A percentile compares a stretch with the other conserved stretches of the same genome.
phyloP scores from a whole-genome alignment of 2,888 invertebrate genomes.

The Drosophila lutescens region DNA sequence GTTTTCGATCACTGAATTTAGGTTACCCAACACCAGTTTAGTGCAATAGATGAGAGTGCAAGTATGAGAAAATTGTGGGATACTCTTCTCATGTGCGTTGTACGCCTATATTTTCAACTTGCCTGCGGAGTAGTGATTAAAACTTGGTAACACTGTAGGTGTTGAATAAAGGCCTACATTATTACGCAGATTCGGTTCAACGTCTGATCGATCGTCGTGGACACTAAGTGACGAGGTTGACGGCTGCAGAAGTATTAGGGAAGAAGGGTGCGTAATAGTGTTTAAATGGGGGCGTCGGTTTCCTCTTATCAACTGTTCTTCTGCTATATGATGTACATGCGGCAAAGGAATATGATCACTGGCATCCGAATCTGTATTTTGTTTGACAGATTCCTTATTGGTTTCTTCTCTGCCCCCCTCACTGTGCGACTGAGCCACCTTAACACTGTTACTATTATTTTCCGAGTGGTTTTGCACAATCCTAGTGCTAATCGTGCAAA shows the following conservation, averaged over 20 bases:
- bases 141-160: conserved; percentile 88
- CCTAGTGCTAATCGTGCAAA: conserved; percentile 23
- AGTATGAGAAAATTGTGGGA: background rate
- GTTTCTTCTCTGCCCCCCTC: conserved; percentile 32
- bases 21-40: conserved; percentile 16
- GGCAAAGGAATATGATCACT: conserved; percentile 37
- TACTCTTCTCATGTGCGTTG: background rate
- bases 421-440: conserved; percentile 9
- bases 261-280: conserved; percentile 67
- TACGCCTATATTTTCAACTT: conserved; percentile 76
- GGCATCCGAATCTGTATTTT: conserved; percentile 14
- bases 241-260: conserved; percentile 86
- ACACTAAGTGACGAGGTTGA: conserved; percentile 53
- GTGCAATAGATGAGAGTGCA: conserved; percentile 36
- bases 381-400: conserved; percentile 36
- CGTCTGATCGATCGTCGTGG: conserved; percentile 40
- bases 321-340: conserved; percentile 37
- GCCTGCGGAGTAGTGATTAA: conserved; percentile 89
- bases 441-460: conserved; percentile 12
- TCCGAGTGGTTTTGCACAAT: conserved; percentile 21
- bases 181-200: conserved; percentile 42
- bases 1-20: background rate
- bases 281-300: conserved; percentile 34
- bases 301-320: conserved; percentile 34
- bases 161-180: conserved; percentile 84